Evolutionary conservation across 2,888 invertebrate species (phyloP), one percentile per base, ranked within the genome.

Genomic region (Crepidodera aurea): DNA sequence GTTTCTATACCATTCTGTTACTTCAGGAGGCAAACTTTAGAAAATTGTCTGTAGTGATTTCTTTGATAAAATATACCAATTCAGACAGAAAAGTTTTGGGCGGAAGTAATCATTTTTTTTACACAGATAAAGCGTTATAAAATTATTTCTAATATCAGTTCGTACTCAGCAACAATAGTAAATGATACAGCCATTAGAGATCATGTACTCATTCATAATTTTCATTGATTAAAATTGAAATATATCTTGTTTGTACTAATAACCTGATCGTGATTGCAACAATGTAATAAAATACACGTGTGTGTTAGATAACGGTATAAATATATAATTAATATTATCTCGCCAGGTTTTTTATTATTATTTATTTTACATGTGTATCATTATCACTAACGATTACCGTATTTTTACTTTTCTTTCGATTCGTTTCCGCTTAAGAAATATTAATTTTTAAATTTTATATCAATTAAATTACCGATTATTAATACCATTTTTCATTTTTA

Each of bases 291-390:
- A 39, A 39, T 15, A 16, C 39, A 39, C 39, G 39, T 39, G 39
- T 39, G 12, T 39, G n/a, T 39, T 39, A 15, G 39, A 39, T 39
- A 39, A 39, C 39, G 7, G 39, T 39, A n/a, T 39, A 39, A 39
- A 39, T 39, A n/a, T n/a, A 39, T 39, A 39, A 39, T 39, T 39
- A n/a, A n/a, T n/a, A 39, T 39, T 39, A 39, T 39, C 39, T 39
- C n/a, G 12, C 12, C 10, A 16, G 1, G 6, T 8, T 39, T 39
- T 39, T 39, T 16, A 13, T 37, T 39, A 39, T n/a, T n/a, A n/a
- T 39, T 16, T 1, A 39, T 39, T 39, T 39, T 39, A 39, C 39
- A 39, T 39, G 39, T 39, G 39, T 16, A 39, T 39, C 39, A 12
- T 39, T n/a, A 39, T 39, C 39, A 15, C 7, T 7, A 12, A 39